Evolutionary conservation across 2,113 vertebrate genomes (phyloP).

Genomic region (Phasianus colchicus): DNA sequence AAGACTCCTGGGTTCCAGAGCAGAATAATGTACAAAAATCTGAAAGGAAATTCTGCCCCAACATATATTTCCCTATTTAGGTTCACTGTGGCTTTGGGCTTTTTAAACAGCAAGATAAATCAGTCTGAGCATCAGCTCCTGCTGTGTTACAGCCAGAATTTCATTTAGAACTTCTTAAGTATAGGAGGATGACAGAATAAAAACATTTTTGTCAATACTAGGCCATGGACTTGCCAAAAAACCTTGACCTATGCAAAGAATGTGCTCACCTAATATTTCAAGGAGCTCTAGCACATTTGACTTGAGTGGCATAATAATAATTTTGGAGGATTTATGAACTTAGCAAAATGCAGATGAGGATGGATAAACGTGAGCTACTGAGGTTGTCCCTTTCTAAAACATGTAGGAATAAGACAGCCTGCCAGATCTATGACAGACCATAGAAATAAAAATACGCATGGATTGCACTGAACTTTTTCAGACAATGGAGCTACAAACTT

Average conservation of each 20-base stretch:
- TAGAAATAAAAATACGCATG: rapidly evolving
- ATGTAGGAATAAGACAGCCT: not conserved
- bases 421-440: not conserved
- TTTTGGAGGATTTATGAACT: not conserved
- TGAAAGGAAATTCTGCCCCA: not conserved
- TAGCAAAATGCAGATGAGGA: not conserved
- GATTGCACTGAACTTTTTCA: rapidly evolving
- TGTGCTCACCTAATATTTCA: not conserved
- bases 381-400: not conserved
- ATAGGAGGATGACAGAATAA: not conserved
- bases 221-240: not conserved
- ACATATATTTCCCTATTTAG: not conserved
- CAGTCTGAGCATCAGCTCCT: not conserved
- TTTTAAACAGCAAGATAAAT: not conserved
- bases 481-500: not conserved
- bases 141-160: not conserved
- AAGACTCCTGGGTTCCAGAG: not conserved
- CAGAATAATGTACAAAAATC: not conserved
- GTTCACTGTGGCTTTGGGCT: not conserved
- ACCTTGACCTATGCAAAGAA: not conserved
- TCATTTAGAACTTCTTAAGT: not conserved
- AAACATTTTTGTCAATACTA: not conserved
- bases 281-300: not conserved
- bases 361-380: not conserved
- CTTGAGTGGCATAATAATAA: not conserved